Percentiles rank a stretch among this genome's conserved stretches.
phyloP scores from a whole-genome alignment of 2,888 invertebrate genomes.

The Pelosia muscerda region DNA sequence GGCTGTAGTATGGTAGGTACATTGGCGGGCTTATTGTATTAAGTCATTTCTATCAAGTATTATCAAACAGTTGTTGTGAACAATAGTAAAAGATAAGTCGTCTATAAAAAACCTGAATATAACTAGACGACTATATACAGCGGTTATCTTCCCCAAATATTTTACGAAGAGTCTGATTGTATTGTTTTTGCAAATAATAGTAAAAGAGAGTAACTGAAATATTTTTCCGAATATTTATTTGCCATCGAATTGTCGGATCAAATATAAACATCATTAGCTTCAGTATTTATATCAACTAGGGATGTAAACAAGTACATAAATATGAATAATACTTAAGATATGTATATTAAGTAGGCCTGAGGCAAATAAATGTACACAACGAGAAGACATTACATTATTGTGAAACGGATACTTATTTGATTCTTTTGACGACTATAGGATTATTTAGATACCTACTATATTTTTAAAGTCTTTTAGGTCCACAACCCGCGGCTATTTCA shows the following conservation, averaged over 20 bases:
- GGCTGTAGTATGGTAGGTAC: neutral
- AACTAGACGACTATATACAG: neutral
- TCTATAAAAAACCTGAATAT: neutral
- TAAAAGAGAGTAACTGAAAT: neutral
- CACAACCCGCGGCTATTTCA: too few species aligned
- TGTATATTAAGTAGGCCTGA: conserved; percentile 17
- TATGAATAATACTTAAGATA: conserved; percentile 14
- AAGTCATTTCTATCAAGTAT: too few species aligned
- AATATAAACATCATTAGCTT: conserved; percentile 38
- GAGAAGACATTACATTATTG: conserved; percentile 27
- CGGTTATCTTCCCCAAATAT: neutral
- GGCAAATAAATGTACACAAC: conserved; percentile 32
- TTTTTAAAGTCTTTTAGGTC: neutral
- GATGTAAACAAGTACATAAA: conserved; percentile 46
- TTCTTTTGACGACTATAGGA: neutral
- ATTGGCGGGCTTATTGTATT: too few species aligned
- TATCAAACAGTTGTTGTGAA: too few species aligned
- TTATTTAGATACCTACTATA: neutral
- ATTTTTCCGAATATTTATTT: conserved; percentile 19
- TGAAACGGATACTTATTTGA: neutral
- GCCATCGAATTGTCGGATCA: conserved; percentile 12
- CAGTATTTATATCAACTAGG: conserved; percentile 26
- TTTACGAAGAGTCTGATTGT: neutral
- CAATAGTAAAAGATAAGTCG: too few species aligned
- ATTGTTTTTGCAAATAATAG: neutral